These are phyloP conservation scores for Caenorhabditis latens DNA, from an alignment of 1,140 invertebrate genomes.

Conservation along the genomic window DNA sequence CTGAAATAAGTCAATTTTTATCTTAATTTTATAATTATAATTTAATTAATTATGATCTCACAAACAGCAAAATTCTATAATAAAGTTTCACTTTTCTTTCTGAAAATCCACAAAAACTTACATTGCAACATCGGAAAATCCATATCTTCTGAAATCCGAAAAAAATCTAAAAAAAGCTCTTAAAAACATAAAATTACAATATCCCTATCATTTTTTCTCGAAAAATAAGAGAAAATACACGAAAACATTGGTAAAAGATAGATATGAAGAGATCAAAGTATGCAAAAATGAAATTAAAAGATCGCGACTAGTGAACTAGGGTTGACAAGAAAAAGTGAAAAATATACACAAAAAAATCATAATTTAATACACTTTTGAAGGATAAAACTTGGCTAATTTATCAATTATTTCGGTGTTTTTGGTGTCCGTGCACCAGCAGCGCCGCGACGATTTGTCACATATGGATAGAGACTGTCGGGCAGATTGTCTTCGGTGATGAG, in stretches of 20 bases:
- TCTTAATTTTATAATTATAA: too few relatives aligned
- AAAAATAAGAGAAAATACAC: too few relatives aligned
- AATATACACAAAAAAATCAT: not conserved
- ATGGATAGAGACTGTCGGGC: conserved; percentile 2
- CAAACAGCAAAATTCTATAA: too few relatives aligned
- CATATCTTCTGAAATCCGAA: too few relatives aligned
- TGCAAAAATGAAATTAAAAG: not conserved
- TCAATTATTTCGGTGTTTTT: conserved; percentile 40
- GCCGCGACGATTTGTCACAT: conserved; percentile 25
- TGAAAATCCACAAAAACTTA: too few relatives aligned
- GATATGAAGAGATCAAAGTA: not conserved
- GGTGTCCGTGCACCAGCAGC: conserved; percentile 34
- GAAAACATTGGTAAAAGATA: too few relatives aligned
- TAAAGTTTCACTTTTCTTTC: too few relatives aligned
- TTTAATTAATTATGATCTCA: too few relatives aligned
- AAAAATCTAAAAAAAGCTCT: too few relatives aligned
- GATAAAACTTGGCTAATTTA: not conserved
- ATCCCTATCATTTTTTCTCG: too few relatives aligned
- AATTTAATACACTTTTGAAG: not conserved
- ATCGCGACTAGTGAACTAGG: not conserved
- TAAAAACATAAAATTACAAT: too few relatives aligned
- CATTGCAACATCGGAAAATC: too few relatives aligned
- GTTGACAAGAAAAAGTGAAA: not conserved
- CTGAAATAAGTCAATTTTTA: not conserved
- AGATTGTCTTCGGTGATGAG: conserved; percentile 24